Evolutionary conservation across 30 jellyfish, hydroid and myxozoan genomes (phyloP).

Genomic region (Turritopsis rubra): DNA sequence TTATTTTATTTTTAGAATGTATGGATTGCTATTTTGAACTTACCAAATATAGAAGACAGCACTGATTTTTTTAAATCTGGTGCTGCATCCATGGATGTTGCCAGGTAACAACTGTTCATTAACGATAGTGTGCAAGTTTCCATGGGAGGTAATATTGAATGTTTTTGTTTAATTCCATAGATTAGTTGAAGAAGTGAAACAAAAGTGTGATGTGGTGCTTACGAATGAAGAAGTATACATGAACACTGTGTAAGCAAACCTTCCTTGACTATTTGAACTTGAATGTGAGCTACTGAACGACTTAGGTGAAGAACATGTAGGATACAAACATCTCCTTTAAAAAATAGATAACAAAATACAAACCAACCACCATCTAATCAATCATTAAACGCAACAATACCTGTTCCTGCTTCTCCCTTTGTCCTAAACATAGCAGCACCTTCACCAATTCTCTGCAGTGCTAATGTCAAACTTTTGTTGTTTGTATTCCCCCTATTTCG

Average conservation of each 20-base stretch:
- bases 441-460: conserved; percentile 81
- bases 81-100: conserved; percentile 99
- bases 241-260: conserved; percentile 57
- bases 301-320: no score
- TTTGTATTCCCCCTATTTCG: no score
- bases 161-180: conserved; percentile 16
- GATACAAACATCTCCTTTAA: no score
- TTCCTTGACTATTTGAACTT: background rate
- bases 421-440: conserved; percentile 98
- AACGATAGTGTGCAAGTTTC: background rate
- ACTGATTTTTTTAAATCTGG: conserved; percentile 96
- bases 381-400: no score
- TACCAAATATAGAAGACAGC: conserved; percentile 38
- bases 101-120: conserved; percentile 48
- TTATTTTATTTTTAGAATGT: conserved; percentile 36
- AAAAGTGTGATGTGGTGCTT: conserved; percentile 60
- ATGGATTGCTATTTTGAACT: conserved; percentile 84
- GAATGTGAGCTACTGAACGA: no score
- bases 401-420: conserved; percentile 98
- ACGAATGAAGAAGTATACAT: conserved; percentile 87
- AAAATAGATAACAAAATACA: no score
- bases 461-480: no score
- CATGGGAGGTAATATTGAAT: no score
- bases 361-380: no score
- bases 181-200: conserved; percentile 84